A percentile compares a stretch with the other conserved stretches of the same genome.
Conservation (phyloP, 2,797 vertebrate species). For the Brachyalestes nurse region DNA sequence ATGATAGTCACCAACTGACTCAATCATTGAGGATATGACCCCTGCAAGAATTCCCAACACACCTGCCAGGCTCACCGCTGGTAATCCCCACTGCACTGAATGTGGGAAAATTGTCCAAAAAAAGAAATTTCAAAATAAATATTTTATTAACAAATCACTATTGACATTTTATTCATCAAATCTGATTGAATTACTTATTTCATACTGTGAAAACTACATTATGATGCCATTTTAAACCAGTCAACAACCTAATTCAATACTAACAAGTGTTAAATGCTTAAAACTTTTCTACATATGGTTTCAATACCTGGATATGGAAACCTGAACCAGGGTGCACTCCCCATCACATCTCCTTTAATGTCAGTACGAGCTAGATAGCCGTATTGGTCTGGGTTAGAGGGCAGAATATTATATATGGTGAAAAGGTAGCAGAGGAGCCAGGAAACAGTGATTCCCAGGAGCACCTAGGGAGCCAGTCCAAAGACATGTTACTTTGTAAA, state of each 20-base stretch:
- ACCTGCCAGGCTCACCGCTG: constrained; percentile 90
- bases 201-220: too few relatives aligned
- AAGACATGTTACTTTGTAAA: not conserved
- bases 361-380: constrained; percentile 92
- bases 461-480: constrained; percentile 80
- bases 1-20: constrained; percentile 95
- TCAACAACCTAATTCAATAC: not conserved
- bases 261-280: not conserved
- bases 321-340: constrained; percentile 88
- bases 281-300: not conserved
- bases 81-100: constrained; percentile 93
- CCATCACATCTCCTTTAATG: constrained; percentile 82
- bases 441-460: constrained; percentile 89
- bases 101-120: not conserved
- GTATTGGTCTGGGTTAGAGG: constrained; percentile 76
- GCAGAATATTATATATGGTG: constrained; percentile 83
- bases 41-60: constrained; percentile 93
- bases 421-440: constrained; percentile 91
- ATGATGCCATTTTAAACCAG: too few relatives aligned
- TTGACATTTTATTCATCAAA: not conserved
- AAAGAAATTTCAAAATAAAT: not conserved
- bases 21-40: constrained; percentile 95
- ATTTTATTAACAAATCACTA: not conserved
- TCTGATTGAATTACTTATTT: too few relatives aligned
- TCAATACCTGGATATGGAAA: constrained; percentile 92